Conservation (phyloP, 92 coral and sea anemone species). For the Paragorgia papillata region DNA sequence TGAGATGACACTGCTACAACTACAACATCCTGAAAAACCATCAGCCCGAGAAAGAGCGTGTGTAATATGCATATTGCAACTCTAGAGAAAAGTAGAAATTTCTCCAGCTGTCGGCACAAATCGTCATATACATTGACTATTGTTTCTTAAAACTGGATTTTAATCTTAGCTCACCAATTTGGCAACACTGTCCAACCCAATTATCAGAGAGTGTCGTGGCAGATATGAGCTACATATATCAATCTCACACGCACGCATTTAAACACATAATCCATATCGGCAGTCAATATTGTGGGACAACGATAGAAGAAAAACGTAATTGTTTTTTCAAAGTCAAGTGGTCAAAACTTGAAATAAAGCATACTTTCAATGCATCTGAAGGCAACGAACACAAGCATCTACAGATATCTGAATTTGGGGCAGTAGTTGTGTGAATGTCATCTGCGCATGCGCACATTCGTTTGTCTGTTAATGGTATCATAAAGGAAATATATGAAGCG, state of each 20-base stretch:
- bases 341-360: no score
- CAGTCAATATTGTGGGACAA: slow-evolving; percentile 11
- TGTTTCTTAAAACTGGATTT: slow-evolving; percentile 86
- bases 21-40: no score
- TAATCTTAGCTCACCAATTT: slow-evolving; percentile 31
- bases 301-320: background rate
- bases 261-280: background rate
- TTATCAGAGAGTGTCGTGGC: slow-evolving; percentile 40
- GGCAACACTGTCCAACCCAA: slow-evolving; percentile 33
- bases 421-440: background rate
- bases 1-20: no score
- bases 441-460: slow-evolving; percentile 34
- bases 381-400: no score
- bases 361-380: no score
- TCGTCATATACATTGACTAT: slow-evolving; percentile 43
- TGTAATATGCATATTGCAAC: no score
- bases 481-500: background rate
- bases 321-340: no score
- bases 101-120: slow-evolving; percentile 99
- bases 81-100: no score
- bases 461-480: background rate
- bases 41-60: no score
- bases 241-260: background rate
- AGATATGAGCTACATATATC: slow-evolving; percentile 19
- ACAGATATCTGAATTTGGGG: no score